Evolutionary conservation across 1,140 invertebrate species (phyloP).

Genomic region (Chrysoperla carnea): DNA sequence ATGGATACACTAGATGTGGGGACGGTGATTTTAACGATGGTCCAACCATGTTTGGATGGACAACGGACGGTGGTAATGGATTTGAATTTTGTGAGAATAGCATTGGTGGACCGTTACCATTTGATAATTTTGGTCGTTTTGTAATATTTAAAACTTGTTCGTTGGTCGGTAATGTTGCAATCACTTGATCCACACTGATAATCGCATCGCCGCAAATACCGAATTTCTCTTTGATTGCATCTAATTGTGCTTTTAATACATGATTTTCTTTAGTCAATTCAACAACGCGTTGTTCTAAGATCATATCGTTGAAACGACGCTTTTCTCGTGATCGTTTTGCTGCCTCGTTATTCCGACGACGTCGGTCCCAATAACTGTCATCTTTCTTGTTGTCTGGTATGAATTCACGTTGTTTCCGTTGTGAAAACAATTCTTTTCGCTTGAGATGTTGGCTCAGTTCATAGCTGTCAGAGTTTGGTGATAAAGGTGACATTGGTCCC

Average conservation of each 20-base stretch:
- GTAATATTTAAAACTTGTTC: slow-evolving; percentile 68
- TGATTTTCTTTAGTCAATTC: slow-evolving; percentile 91
- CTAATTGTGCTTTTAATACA: slow-evolving; percentile 78
- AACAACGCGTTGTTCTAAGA: slow-evolving; percentile 81
- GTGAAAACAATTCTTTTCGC: slow-evolving; percentile 62
- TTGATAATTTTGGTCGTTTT: slow-evolving; percentile 53
- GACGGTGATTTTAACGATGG: slow-evolving; percentile 27
- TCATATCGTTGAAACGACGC: slow-evolving; percentile 91
- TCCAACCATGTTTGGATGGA: slow-evolving; percentile 26
- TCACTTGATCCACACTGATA: slow-evolving; percentile 71
- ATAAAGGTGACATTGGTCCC: slow-evolving; percentile 20
- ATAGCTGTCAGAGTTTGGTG: slow-evolving; percentile 26
- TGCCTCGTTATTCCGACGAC: slow-evolving; percentile 89
- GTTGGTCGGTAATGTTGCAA: slow-evolving; percentile 61
- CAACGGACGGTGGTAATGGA: slow-evolving; percentile 46
- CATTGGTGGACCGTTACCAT: slow-evolving; percentile 18
- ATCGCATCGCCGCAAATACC: slow-evolving; percentile 74
- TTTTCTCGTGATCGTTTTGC: slow-evolving; percentile 90
- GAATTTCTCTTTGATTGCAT: slow-evolving; percentile 84
- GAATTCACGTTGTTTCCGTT: slow-evolving; percentile 87
- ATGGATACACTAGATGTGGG: slow-evolving; percentile 27
- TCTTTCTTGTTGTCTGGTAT: slow-evolving; percentile 96
- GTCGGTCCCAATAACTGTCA: slow-evolving; percentile 91
- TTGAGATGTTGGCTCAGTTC: slow-evolving; percentile 27
- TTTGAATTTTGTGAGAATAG: slow-evolving; percentile 38